Evolutionary conservation across 2,113 vertebrate species (phyloP).

Genomic region (Zosterops lateralis): DNA sequence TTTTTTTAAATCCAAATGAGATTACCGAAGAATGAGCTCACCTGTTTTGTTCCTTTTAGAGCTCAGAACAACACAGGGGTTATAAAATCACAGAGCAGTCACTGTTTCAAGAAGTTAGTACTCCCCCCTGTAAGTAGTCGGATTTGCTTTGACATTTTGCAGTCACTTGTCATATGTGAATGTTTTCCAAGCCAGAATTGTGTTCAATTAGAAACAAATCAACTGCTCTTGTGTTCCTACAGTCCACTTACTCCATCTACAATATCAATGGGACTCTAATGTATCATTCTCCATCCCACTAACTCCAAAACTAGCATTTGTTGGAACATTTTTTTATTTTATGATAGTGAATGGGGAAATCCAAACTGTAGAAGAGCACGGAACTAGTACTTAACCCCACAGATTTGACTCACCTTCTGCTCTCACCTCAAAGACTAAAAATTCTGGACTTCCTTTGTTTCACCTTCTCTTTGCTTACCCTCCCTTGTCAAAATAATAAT

Average conservation of each 20-base stretch:
- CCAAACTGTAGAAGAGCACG: not conserved
- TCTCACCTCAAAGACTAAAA: not conserved
- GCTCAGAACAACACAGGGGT: not conserved
- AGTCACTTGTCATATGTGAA: not conserved
- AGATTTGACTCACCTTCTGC: not conserved
- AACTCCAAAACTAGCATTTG: not conserved
- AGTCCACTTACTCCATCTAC: not conserved
- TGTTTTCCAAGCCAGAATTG: not conserved
- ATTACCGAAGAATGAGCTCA: slow-evolving; percentile 32
- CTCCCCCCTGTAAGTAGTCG: not conserved
- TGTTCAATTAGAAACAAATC: not conserved
- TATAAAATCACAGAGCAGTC: not conserved
- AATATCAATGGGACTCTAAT: rapidly evolving
- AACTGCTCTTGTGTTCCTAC: not conserved
- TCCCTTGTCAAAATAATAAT: not conserved
- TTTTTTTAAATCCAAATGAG: slow-evolving; percentile 2
- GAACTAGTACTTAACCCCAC: not conserved
- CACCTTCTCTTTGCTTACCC: not conserved
- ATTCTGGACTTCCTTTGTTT: not conserved
- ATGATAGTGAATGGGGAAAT: not conserved
- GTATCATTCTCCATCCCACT: not conserved
- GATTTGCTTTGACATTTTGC: not conserved
- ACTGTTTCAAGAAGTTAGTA: not conserved
- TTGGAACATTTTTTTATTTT: not conserved
- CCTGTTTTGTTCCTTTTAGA: slow-evolving; percentile 46